Evolutionary conservation across 2,797 vertebrate species (phyloP).

Genomic region (Buceros bicornis): DNA sequence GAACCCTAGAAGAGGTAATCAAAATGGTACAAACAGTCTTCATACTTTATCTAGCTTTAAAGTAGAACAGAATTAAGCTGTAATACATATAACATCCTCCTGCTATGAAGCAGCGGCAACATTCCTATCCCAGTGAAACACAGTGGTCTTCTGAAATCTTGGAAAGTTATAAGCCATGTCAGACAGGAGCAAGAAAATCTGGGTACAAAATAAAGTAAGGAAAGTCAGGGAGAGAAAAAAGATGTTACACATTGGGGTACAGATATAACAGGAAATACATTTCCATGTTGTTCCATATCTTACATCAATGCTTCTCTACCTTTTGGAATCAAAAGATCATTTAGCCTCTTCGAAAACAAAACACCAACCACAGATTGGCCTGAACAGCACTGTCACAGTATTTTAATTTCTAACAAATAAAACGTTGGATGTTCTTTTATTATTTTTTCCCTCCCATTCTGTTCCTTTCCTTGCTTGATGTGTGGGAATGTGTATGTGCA

Average conservation of each 20-base stretch:
- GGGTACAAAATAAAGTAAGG: conserved; percentile 62
- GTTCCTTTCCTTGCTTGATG: background rate
- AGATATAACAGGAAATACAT: conserved; percentile 1
- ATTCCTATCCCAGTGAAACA: conserved; percentile 46
- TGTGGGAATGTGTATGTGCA: background rate
- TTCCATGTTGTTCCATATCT: background rate
- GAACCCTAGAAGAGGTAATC: conserved; percentile 69
- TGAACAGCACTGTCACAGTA: background rate
- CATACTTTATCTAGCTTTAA: conserved; percentile 72
- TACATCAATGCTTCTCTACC: background rate
- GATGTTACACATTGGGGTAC: background rate
- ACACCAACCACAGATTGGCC: conserved; percentile 44
- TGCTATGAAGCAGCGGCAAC: conserved; percentile 41
- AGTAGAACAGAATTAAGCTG: conserved; percentile 63
- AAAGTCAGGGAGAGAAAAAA: conserved; percentile 28
- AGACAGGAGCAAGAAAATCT: conserved; percentile 63
- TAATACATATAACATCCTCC: conserved; percentile 46
- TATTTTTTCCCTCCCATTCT: background rate
- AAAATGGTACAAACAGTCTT: conserved; percentile 67
- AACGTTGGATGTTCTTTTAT: background rate
- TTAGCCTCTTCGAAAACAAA: background rate
- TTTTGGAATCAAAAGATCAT: background rate
- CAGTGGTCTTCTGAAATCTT: conserved; percentile 54
- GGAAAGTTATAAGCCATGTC: conserved; percentile 53
- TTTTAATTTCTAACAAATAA: background rate